Evolutionary conservation across 2,888 invertebrate genomes (phyloP).

Genomic region (Diplolepis rosae): DNA sequence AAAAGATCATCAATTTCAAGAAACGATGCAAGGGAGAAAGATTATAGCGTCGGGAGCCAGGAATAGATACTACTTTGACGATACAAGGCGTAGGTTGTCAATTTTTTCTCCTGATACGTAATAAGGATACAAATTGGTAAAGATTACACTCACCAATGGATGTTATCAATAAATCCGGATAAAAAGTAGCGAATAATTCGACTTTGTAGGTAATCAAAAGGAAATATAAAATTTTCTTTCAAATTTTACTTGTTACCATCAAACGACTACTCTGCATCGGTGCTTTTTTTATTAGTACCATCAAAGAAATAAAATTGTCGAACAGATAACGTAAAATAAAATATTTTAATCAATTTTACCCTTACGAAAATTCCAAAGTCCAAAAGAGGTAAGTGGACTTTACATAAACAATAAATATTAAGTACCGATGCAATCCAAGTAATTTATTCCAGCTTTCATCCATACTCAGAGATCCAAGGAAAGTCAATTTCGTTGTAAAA

Average conservation of each 20-base stretch:
- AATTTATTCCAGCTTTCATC: conserved; percentile 18
- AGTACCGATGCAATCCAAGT: neutral
- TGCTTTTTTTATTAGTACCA: too few species aligned
- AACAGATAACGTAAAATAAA: too few species aligned
- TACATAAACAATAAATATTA: conserved; percentile 1
- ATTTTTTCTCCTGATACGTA: neutral
- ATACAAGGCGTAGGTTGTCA: neutral
- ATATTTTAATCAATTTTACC: neutral
- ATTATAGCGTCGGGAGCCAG: neutral
- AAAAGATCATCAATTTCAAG: neutral
- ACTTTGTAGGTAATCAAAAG: too few species aligned
- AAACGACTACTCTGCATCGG: too few species aligned
- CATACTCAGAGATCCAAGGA: neutral
- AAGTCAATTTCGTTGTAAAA: conserved; percentile 11
- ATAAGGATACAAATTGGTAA: neutral
- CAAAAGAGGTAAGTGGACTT: neutral
- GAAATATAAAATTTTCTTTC: too few species aligned
- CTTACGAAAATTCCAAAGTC: neutral
- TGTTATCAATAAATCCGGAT: neutral
- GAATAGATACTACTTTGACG: too few species aligned
- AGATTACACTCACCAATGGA: neutral
- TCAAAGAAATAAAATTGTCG: too few species aligned
- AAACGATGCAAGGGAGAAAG: neutral
- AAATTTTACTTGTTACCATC: too few species aligned
- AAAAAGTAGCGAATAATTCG: neutral